Evolutionary conservation across 1,140 invertebrate genomes (phyloP).

Genomic region (Charaxes varanes): DNA sequence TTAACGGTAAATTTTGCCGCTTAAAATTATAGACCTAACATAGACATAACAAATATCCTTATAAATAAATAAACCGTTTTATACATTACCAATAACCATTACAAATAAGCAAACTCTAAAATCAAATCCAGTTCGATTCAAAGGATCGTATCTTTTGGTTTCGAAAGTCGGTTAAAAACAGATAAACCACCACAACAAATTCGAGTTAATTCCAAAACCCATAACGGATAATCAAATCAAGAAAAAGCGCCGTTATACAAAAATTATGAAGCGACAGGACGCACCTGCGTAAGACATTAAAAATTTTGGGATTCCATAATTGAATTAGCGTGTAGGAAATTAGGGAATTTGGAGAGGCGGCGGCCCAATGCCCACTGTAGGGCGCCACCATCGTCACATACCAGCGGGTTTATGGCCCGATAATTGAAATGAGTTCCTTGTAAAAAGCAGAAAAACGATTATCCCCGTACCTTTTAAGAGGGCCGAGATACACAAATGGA

Average conservation of each 20-base stretch:
- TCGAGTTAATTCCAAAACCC: slow-evolving; percentile 10
- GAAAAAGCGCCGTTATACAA: slow-evolving; percentile 37
- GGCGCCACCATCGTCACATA: slow-evolving; percentile 60
- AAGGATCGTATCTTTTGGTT: too few relatives aligned
- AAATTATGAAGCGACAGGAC: slow-evolving; percentile 52
- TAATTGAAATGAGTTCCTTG: slow-evolving; percentile 73
- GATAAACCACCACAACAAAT: too few relatives aligned
- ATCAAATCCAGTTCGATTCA: too few relatives aligned
- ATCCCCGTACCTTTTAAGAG: slow-evolving; percentile 70
- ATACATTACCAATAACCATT: too few relatives aligned
- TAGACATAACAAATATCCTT: background rate
- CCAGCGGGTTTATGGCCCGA: slow-evolving; percentile 59
- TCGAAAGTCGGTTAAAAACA: too few relatives aligned
- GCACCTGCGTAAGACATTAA: slow-evolving; percentile 48
- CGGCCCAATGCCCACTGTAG: slow-evolving; percentile 45
- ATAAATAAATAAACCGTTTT: too few relatives aligned
- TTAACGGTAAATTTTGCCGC: too few relatives aligned
- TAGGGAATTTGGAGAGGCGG: slow-evolving; percentile 45
- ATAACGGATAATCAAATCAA: slow-evolving; percentile 1
- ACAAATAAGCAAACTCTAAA: too few relatives aligned
- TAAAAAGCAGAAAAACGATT: slow-evolving; percentile 72
- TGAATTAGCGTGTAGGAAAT: slow-evolving; percentile 65
- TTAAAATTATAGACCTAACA: too few relatives aligned
- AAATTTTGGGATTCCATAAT: slow-evolving; percentile 54
- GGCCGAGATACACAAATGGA: slow-evolving; percentile 72